Evolutionary conservation across 2,888 invertebrate genomes (phyloP).

Genomic region (Papilio gigon): DNA sequence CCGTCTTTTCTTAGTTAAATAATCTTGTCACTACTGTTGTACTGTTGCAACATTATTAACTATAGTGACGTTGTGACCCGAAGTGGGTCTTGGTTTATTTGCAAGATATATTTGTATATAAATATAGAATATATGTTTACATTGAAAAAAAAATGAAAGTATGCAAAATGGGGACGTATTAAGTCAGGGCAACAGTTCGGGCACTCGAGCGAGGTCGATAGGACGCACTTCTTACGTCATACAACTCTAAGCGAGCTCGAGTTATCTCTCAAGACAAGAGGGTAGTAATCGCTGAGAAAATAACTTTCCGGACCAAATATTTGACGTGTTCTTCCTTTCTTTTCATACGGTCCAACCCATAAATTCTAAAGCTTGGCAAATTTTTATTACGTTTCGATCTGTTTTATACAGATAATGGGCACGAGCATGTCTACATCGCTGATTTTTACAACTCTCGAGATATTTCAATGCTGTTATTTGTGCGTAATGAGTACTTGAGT

Average conservation of each 20-base stretch:
- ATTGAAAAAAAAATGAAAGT: background rate
- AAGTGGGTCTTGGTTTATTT: too few relatives aligned
- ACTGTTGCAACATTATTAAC: too few relatives aligned
- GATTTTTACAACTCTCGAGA: constrained; percentile 1
- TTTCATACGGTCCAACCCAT: background rate
- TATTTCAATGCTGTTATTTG: background rate
- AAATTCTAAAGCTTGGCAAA: background rate
- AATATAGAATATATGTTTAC: background rate
- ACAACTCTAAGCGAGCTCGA: constrained; percentile 34
- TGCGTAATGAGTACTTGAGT: background rate
- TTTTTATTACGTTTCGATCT: constrained; percentile 6
- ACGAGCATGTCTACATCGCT: background rate
- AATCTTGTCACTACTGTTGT: too few relatives aligned
- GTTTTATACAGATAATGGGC: background rate
- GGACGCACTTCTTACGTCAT: constrained; percentile 36
- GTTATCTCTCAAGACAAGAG: constrained; percentile 36
- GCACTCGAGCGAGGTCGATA: constrained; percentile 34
- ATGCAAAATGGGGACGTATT: constrained; percentile 28
- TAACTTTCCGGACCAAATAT: constrained; percentile 20
- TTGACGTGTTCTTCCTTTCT: background rate
- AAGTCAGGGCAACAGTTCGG: constrained; percentile 23
- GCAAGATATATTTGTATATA: background rate
- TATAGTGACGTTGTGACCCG: too few relatives aligned
- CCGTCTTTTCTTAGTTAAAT: too few relatives aligned
- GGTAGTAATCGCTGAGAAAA: constrained; percentile 31